Percentiles rank a stretch among this genome's conserved stretches.
These are phyloP conservation scores for Trissoscelio sp. DNA, from an alignment of 2,888 invertebrate genomes.

Conservation along the genomic window DNA sequence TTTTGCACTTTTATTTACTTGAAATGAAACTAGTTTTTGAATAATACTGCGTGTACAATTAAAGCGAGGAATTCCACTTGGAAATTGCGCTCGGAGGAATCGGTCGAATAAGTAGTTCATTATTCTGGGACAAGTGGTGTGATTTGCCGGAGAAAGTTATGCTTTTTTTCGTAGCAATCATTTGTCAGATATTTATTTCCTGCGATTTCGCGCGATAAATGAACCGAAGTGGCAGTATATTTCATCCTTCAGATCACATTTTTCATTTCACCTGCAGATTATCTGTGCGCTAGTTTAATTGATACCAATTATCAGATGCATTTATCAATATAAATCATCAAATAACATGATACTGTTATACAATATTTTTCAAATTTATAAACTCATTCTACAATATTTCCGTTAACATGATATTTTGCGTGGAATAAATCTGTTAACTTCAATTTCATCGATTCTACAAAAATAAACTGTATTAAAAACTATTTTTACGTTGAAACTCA, in stretches of 20 bases:
- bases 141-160: constrained; percentile 48
- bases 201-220: constrained; percentile 6
- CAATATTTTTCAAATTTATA: too few species aligned
- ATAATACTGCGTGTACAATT: constrained; percentile 28
- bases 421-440: too few species aligned
- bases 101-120: constrained; percentile 53
- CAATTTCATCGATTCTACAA: too few species aligned
- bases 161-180: constrained; percentile 22
- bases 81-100: constrained; percentile 41
- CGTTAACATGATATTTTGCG: too few species aligned
- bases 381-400: too few species aligned
- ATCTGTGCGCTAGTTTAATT: background rate
- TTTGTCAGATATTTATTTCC: constrained; percentile 34
- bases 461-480: too few species aligned
- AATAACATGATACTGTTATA: too few species aligned
- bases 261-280: background rate
- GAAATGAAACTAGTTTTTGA: constrained; percentile 19
- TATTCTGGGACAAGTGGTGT: constrained; percentile 44
- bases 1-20: background rate
- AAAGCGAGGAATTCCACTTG: constrained; percentile 24
- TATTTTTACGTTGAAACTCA: too few species aligned
- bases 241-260: background rate
- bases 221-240: constrained; percentile 4
- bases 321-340: too few species aligned
- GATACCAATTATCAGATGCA: background rate